Evolutionary conservation across 2,113 vertebrate species (phyloP), one percentile per base, ranked within the genome.

Genomic region (Gobius niger): DNA sequence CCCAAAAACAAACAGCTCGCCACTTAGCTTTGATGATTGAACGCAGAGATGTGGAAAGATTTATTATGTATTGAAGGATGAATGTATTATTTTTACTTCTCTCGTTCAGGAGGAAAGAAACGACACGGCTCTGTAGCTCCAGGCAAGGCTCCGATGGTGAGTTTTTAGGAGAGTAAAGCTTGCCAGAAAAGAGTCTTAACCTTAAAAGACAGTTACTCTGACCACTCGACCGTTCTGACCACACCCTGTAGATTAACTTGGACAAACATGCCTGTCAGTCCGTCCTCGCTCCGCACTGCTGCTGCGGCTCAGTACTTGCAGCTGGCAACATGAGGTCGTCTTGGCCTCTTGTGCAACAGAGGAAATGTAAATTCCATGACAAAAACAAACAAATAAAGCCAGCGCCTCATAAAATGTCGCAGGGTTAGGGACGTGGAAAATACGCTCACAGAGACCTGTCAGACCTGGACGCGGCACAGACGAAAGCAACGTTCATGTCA

Each of bases 361-460:
- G 86, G 86, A 86, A 86, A 86, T 86, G 80, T 89, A 84, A 87
- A 88, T 86, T 88, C 83, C 84, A 86, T 81, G 83, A 86, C 77
- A 85, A 82, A 89, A 89, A 90, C 82, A 91, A 91, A 90, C 85
- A 88, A 88, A 89, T 80, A 85, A 88, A 82, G 73, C 80, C 78
- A 51, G 69, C 80, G 68, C 66, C 81, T 85, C 85, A 81, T 88
- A 89, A 86, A 85, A 68, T 34, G 85, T 87, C 87, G 80, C 53
- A 78, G 68, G 78, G 24, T 34, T 4, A 61, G 50, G 72, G 67
- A 63, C 68, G 82, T 87, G 89, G 89, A 91, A 91, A 90, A 90
- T 83, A 82, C 86, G 84, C 84, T 76, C 69, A 86, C 83, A 69
- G 75, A 79, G 68, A 82, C 42, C 82, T 82, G 83, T 74, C 82